Conservation (phyloP, 2,113 vertebrate species). For the Aegotheles bennettii region DNA sequence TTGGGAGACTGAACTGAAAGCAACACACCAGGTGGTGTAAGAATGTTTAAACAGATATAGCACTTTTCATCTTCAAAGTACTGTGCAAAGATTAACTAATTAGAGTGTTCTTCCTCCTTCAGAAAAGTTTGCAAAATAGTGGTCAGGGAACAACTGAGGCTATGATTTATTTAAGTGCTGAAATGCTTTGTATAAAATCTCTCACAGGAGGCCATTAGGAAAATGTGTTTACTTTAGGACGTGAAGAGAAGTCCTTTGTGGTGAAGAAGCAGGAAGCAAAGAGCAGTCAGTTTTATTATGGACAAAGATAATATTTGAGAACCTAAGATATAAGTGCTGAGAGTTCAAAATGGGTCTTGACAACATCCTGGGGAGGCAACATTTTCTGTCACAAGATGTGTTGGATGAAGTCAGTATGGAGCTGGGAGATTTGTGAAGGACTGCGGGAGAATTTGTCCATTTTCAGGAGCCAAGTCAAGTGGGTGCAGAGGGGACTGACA, state of each 20-base stretch:
- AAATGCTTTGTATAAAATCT: slow-evolving; percentile 28
- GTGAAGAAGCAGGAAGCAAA: not conserved
- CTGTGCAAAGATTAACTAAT: slow-evolving; percentile 44
- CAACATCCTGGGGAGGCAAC: not conserved
- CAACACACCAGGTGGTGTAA: not conserved
- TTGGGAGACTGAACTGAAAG: slow-evolving; percentile 6
- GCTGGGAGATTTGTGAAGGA: not conserved
- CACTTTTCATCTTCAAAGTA: slow-evolving; percentile 14
- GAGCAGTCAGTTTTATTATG: not conserved
- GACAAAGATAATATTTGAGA: not conserved
- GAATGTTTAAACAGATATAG: slow-evolving; percentile 9
- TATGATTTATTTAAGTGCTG: slow-evolving; percentile 55
- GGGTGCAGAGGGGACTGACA: not conserved
- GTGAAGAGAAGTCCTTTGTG: not conserved
- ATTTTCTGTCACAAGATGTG: not conserved
- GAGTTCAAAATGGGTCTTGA: not conserved
- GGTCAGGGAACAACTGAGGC: not conserved
- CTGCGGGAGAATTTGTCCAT: not conserved
- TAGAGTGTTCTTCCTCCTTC: slow-evolving; percentile 21
- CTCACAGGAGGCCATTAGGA: slow-evolving; percentile 28
- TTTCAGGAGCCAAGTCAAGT: not conserved
- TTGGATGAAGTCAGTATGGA: not conserved
- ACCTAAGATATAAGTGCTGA: not conserved
- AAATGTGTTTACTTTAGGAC: not conserved
- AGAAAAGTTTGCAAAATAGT: not conserved